Evolutionary conservation across 2,888 invertebrate genomes (phyloP), one percentile per base, ranked within the genome.

Genomic region (Tinea semifulvella): DNA sequence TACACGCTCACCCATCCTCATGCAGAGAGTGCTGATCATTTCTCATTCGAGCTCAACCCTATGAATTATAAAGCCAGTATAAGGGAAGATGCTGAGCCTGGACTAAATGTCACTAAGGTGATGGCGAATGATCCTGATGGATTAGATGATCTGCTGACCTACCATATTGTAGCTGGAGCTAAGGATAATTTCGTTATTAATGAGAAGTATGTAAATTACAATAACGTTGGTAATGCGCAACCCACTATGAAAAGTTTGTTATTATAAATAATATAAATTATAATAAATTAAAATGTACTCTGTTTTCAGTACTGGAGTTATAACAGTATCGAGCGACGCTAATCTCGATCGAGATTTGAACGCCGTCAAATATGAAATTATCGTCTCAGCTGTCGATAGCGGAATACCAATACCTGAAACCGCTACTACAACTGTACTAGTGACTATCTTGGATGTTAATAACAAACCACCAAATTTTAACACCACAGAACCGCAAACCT

Each of bases 391-490:
- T 0, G 88, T 91, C 0, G 91, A 91, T 54, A 87, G 88, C 18
- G 91, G 91, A 0, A 68, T 76, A 8, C 90, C 91, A 0, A 85
- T 90, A 16, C 87, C 87, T 6, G 90, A 91, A 73, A 91, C 91
- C 0, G 91, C 91, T 0, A 90, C 90, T 0, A 87, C 91, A 0
- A 89, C 88, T 0, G 89, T 88, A 1, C 88, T 85, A 46, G 86
- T 92, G 2, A 87, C 84, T 31, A 85, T 92, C 2, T 79, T 86
- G 53, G 91, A 91, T 53, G 88, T 91, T 0, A 94, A 94, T 55
- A 91, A 94, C 58, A 93, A 93, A 57, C 85, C 91, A 11, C 94
- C 94, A 0, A 84, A 79, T 47, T 94, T 94, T 52, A 87, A 84
- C 44, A 79, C 82, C 39, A 85, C 84, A 42, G 86, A 86, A 50